Conservation (phyloP, 2,888 invertebrate species). For the Oscheius sp. region DNA sequence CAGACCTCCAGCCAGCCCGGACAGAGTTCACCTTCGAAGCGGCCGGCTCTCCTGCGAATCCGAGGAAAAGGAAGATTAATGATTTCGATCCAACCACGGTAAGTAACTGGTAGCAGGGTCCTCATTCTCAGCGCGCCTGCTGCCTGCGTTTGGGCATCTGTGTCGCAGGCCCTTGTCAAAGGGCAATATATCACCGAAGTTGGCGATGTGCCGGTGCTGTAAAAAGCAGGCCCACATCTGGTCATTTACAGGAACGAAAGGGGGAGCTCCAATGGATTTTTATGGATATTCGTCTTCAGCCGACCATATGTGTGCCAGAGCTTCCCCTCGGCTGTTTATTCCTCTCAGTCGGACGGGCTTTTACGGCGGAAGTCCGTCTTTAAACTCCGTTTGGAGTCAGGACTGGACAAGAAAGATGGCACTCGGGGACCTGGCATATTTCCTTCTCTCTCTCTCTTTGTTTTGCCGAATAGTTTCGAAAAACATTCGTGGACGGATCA, state of each 20-base stretch:
- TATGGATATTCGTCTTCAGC: conserved; percentile 25
- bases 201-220: conserved; percentile 15
- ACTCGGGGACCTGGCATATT: conserved; percentile 3
- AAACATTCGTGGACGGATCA: conserved; percentile 5
- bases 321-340: conserved; percentile 17
- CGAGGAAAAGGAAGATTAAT: conserved; percentile 62
- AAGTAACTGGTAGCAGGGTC: conserved; percentile 29
- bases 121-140: not conserved
- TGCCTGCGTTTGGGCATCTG: conserved; percentile 28
- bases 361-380: conserved; percentile 36
- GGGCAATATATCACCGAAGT: conserved; percentile 27
- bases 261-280: conserved; percentile 19
- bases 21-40: conserved; percentile 72
- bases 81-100: conserved; percentile 42
- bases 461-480: conserved; percentile 2
- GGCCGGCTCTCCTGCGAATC: conserved; percentile 46
- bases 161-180: not conserved
- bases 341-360: conserved; percentile 25
- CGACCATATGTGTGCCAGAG: conserved; percentile 25
- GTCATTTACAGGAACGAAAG: conserved; percentile 30
- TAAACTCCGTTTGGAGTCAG: conserved; percentile 23
- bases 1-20: conserved; percentile 49
- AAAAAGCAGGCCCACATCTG: conserved; percentile 25
- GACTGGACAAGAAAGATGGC: not conserved
- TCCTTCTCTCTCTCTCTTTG: not conserved